Evolutionary conservation across 2,113 vertebrate species (phyloP), one percentile per base, ranked within the genome.

Genomic region (Raphicerus campestris): DNA sequence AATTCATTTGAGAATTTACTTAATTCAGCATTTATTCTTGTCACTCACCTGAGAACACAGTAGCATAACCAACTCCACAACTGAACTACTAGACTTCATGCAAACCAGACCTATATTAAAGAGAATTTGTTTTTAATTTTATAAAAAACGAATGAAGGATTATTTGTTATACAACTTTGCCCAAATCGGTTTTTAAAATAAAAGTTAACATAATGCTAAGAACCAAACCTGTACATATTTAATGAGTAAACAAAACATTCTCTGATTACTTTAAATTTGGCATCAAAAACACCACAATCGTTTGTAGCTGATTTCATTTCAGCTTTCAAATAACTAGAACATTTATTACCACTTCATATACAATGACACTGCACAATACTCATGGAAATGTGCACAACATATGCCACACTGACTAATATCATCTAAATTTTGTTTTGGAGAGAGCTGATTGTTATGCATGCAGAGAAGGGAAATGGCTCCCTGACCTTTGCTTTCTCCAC

Each of bases 21-120:
- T 70, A 88, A 85, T 77, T 86, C 55, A 66, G 60, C 24, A 91
- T 96, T 81, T 63, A 82, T 56, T n/a, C 19, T 2, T 55, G 9
- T 53, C 70, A 97, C 99, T 99, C 98, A 99, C 99, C 99, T 99
- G 99, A 98, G 99, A 99, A 98, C 99, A 99, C 93, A 99, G 99
- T 8, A 99, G 99, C 99, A 99, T 99, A 98, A 99, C 99, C 97
- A 99, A 98, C 97, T 99, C 99, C 98, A 99, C 99, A 97, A 99
- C 99, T 14, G 99, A 99, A 98, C 99, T n/a, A 99, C 99, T 99
- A 61, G 99, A 99, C 98, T 99, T 99, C 99, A 99, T 99, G 94
- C 99, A 99, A 98, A 99, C 99, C 98, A 99, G 98, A 98, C 99
- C 99, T 99, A 98, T 17, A 94, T 95, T 75, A 96, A 97, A 96